phyloP scores from a whole-genome alignment of 2,888 invertebrate species.

The Nomada fucata region DNA sequence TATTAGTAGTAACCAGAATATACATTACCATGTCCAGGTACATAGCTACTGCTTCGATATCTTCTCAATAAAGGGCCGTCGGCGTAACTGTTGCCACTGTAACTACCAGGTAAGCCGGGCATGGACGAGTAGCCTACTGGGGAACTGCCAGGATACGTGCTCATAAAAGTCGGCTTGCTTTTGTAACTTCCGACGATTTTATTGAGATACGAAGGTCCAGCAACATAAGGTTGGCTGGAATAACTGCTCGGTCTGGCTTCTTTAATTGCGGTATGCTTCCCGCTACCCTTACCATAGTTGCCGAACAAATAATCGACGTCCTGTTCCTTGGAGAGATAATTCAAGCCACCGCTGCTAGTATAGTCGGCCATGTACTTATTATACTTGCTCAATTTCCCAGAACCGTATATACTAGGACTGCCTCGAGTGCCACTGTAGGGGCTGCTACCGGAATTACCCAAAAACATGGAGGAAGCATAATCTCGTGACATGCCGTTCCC shows the following conservation, averaged over 20 bases:
- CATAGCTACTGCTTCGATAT: constrained; percentile 63
- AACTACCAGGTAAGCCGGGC: constrained; percentile 60
- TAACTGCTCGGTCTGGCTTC: constrained; percentile 66
- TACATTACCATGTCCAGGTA: constrained; percentile 50
- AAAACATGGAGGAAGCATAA: constrained; percentile 38
- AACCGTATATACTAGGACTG: constrained; percentile 45
- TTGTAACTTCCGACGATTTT: constrained; percentile 71
- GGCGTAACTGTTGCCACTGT: constrained; percentile 60
- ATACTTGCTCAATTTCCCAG: constrained; percentile 61
- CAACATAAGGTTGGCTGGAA: constrained; percentile 50
- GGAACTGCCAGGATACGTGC: constrained; percentile 46
- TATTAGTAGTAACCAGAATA: constrained; percentile 60
- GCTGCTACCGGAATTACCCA: constrained; percentile 39
- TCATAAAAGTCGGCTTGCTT: constrained; percentile 62
- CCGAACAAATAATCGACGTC: constrained; percentile 66
- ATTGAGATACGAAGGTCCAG: constrained; percentile 60
- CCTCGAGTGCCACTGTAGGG: constrained; percentile 46
- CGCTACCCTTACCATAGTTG: constrained; percentile 67
- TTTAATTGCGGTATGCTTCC: constrained; percentile 75
- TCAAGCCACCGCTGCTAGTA: constrained; percentile 54
- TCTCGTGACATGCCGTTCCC: constrained; percentile 40
- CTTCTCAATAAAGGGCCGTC: constrained; percentile 65
- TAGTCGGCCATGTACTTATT: constrained; percentile 54
- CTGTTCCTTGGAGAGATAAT: constrained; percentile 67
- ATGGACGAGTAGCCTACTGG: constrained; percentile 64